Base-by-base conservation (phyloP, 2,888 invertebrate genomes). In the Lacanobia wlatinum region DNA sequence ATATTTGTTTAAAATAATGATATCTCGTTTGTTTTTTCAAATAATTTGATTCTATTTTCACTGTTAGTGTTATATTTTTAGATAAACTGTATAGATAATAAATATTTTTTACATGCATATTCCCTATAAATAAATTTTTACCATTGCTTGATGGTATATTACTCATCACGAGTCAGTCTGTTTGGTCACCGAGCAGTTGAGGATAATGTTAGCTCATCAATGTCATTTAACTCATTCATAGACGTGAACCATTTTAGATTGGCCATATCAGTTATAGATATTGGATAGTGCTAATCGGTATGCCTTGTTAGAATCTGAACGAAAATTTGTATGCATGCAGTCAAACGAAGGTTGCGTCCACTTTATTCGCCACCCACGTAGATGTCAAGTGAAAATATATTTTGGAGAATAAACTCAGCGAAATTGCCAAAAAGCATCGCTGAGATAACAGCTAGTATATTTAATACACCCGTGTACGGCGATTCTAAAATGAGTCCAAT, bases 401-500 rank as follows among this genome's bases (percentile, higher is more conserved):
- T 65, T 85, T 55, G 56, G 53, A 78, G 71, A 67, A 66, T 46
- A 71, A 81, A 50, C 52, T 53, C 34, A 61, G 72, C 56, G 40
- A 70, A 84, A 78, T 76, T 65, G 61, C 68, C 78, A 66, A 65
- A 84, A 68, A 64, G 61, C 59, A 59, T 67, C 34, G 40, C 38
- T 40, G 58, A 82, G 63, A 84, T 82, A 71, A 73, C 63, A 43
- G 56, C 59, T 70, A 73, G 55, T 80, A 70, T 71, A 68, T 87
- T 85, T 85, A 87, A 86, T 89, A 87, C 82, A 82, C 80, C 73
- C 79, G 81, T 90, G 86, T 90, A 87, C 81, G 85, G 73, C 72
- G 58, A 81, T 81, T 84, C 84, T 79, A 90, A 92, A 93, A 92
- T 90, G 91, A 91, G 90, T 89, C 89, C 92, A 91, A 90, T 92